Conservation (phyloP, 2,113 vertebrate species). For the Ophiodon elongatus region DNA sequence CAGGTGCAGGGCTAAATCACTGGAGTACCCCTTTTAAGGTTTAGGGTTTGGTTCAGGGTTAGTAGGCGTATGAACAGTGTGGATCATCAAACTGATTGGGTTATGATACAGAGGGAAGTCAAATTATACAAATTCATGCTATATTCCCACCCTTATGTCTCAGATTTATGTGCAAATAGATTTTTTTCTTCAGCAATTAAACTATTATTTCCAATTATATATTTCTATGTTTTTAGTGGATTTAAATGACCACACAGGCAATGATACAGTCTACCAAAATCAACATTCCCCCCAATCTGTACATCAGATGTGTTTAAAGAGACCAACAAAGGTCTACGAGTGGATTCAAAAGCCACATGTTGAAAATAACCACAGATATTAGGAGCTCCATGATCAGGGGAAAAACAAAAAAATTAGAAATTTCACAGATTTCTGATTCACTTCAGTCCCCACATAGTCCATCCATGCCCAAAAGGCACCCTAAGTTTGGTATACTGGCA, state of each 20-base stretch:
- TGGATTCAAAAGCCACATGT: constrained; percentile 38
- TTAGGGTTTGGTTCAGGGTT: background rate
- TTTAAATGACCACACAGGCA: constrained; percentile 39
- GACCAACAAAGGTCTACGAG: constrained; percentile 49
- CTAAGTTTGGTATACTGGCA: constrained; percentile 74
- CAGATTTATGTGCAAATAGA: constrained; percentile 48
- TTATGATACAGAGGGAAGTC: constrained; percentile 26
- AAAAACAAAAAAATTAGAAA: constrained; percentile 29
- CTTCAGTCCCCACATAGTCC: constrained; percentile 61
- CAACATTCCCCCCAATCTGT: constrained; percentile 39
- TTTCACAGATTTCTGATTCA: constrained; percentile 63
- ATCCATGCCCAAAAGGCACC: constrained; percentile 75
- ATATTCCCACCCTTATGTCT: background rate
- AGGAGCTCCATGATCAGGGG: constrained; percentile 33
- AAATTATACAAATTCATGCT: constrained; percentile 35
- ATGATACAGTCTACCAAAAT: constrained; percentile 37
- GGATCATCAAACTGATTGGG: constrained; percentile 24
- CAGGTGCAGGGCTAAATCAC: background rate
- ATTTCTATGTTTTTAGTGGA: constrained; percentile 19
- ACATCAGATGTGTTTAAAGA: constrained; percentile 46
- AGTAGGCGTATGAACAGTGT: background rate
- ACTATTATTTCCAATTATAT: constrained; percentile 8
- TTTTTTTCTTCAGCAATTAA: constrained; percentile 30
- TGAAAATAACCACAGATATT: constrained; percentile 53
- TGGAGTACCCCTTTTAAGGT: background rate